Base-by-base conservation (phyloP, 2,797 vertebrate species). In the Neostethus bicornis region DNA sequence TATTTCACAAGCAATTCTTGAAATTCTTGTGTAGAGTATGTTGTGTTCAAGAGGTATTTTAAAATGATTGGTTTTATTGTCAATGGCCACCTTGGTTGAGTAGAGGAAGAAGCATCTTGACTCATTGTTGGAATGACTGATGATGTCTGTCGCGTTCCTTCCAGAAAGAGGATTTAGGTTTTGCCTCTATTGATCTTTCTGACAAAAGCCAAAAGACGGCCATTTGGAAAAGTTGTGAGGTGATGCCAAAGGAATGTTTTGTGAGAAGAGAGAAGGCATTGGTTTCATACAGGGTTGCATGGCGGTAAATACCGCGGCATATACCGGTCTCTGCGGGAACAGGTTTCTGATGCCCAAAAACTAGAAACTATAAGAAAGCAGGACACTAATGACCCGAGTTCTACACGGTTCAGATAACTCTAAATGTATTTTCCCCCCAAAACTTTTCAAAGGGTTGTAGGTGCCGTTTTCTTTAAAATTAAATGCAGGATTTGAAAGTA, bases 101-200 rank as follows among this genome's bases (percentile, higher is more conserved):
- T 38, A 60, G 58, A 46, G 55, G 80, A 77, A 43, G 77, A 68
- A 73, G 23, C 61, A 80, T 64, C 80, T 76, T 87, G 82, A 76
- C 76, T 86, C 69, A 79, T 80, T 86, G 85, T 84, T 85, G 56
- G 60, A 69, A 77, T 82, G 80, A 58, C 72, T 47, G 51, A n/a
- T 66, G 77, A 87, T 86, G 66, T 83, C 53, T 60, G 49, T 83
- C 73, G 76, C 78, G 79, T 84, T 83, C 75, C 68, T 66, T 84
- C 80, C 83, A 85, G 80, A 81, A 88, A 82, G 64, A 75, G 81
- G 88, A 87, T 87, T 89, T 86, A 81, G 85, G 67, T 83, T 85
- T 81, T 43, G 74, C 87, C 80, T 84, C 60, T 58, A 75, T 69
- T 31, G 35, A 73, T 77, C 57, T 77, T 66, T 61, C 62, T 85